Evolutionary conservation across 2,797 vertebrate genomes (phyloP).

Genomic region (Lagocephalus sceleratus): DNA sequence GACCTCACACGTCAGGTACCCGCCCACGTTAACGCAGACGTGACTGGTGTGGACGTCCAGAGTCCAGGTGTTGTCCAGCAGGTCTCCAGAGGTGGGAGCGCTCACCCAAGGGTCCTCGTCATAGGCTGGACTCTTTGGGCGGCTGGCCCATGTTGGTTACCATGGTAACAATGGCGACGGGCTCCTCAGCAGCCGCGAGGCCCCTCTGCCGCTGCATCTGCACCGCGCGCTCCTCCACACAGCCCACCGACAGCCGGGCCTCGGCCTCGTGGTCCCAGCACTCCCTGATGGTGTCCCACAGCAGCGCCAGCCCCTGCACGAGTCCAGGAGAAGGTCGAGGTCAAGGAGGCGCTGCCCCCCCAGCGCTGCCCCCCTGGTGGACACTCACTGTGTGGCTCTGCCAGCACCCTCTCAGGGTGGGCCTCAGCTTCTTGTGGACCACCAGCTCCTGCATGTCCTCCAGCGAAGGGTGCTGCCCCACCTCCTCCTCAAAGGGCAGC

Average conservation of each 20-base stretch:
- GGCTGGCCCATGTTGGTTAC: too few relatives aligned
- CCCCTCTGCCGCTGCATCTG: too few relatives aligned
- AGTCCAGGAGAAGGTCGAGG: constrained; percentile 4
- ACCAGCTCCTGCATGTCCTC: constrained; percentile 97
- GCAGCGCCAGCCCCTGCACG: constrained; percentile 84
- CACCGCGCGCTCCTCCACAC: constrained; percentile 90
- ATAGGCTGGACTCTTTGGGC: too few relatives aligned
- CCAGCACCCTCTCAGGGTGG: constrained; percentile 88
- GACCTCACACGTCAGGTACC: too few relatives aligned
- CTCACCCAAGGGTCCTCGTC: too few relatives aligned
- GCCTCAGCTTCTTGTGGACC: constrained; percentile 93
- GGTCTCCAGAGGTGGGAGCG: too few relatives aligned
- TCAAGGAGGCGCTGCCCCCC: neutral
- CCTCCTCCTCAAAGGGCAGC: constrained; percentile 92
- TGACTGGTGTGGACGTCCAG: too few relatives aligned
- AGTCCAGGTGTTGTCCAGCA: too few relatives aligned
- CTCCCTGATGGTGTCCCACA: constrained; percentile 92
- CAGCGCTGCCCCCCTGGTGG: too few relatives aligned
- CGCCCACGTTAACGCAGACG: too few relatives aligned
- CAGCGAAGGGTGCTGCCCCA: constrained; percentile 90
- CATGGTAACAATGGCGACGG: too few relatives aligned
- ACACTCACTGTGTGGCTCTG: constrained; percentile 88
- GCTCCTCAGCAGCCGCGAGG: too few relatives aligned
- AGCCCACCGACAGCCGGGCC: constrained; percentile 87
- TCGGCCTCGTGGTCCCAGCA: constrained; percentile 95